phyloP scores from a whole-genome alignment of 2,888 invertebrate species.

The Drosophila colorata region DNA sequence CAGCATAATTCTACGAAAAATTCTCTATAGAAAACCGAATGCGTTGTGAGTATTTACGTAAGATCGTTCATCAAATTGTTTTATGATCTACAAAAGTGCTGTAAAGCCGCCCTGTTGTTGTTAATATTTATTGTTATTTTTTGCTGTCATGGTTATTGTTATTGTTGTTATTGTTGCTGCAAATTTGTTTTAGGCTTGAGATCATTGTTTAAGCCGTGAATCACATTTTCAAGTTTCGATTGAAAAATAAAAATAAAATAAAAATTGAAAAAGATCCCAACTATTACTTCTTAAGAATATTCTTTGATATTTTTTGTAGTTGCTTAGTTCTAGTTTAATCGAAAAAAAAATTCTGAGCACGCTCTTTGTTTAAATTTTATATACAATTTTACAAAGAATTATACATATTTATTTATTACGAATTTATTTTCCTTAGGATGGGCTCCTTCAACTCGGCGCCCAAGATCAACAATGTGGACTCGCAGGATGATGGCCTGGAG shows the following conservation, averaged over 20 bases:
- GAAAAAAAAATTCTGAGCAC: slow-evolving; percentile 9
- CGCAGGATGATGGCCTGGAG: slow-evolving; percentile 87
- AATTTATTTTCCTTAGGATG: slow-evolving; percentile 86
- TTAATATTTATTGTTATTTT: slow-evolving; percentile 1
- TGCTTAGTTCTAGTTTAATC: slow-evolving; percentile 1
- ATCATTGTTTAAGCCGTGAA: slow-evolving; percentile 5
- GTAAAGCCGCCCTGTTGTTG: slow-evolving; percentile 5
- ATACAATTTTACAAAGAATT: neutral
- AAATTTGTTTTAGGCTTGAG: slow-evolving; percentile 1
- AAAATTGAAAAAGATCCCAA: neutral
- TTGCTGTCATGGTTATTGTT: slow-evolving; percentile 32
- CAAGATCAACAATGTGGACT: slow-evolving; percentile 88
- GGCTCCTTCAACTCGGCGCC: slow-evolving; percentile 90
- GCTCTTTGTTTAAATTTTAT: neutral
- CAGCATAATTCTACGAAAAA: slow-evolving; percentile 79
- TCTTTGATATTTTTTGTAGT: neutral
- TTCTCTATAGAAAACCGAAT: slow-evolving; percentile 76
- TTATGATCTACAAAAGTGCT: slow-evolving; percentile 16
- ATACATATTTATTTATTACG: neutral
- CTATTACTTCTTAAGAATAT: neutral
- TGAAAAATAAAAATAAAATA: slow-evolving; percentile 9
- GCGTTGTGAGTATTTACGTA: slow-evolving; percentile 78
- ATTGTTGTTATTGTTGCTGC: slow-evolving; percentile 18
- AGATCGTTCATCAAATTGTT: slow-evolving; percentile 18
- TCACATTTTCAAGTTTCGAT: slow-evolving; percentile 15